A percentile compares a stretch with the other conserved stretches of the same genome.
phyloP scores from a whole-genome alignment of 1,140 invertebrate genomes.

The Chelonus insularis region DNA sequence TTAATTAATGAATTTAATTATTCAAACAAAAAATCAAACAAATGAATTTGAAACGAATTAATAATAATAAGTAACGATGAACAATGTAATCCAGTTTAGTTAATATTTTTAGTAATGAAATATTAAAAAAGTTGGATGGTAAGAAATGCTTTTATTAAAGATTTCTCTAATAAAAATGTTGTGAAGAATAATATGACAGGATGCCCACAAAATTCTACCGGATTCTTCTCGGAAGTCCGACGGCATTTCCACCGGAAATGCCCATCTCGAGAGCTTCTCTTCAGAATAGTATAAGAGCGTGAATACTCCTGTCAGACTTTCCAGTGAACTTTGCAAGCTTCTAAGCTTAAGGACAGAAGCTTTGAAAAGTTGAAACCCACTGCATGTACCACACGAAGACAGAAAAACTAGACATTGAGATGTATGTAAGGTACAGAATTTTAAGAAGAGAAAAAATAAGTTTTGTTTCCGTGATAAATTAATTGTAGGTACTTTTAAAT shows the following conservation, averaged over 20 bases:
- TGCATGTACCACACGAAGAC: background rate
- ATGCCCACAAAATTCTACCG: background rate
- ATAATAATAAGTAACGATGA: too few species aligned
- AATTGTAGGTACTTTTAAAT: too few species aligned
- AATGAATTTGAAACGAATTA: too few species aligned
- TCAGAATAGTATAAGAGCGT: conserved; percentile 1
- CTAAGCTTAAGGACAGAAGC: conserved; percentile 11
- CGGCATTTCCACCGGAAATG: conserved; percentile 23
- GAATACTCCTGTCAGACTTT: conserved; percentile 19
- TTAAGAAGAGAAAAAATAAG: background rate
- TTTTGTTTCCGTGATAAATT: too few species aligned
- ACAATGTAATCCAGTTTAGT: too few species aligned
- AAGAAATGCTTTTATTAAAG: background rate
- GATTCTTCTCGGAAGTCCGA: conserved; percentile 18
- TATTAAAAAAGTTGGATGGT: background rate
- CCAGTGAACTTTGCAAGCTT: conserved; percentile 12
- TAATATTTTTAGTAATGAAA: too few species aligned
- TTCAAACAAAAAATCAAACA: too few species aligned
- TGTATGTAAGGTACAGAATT: background rate
- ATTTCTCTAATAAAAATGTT: background rate
- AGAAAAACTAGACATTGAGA: background rate
- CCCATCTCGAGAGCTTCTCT: background rate
- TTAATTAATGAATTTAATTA: too few species aligned
- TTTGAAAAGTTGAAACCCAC: conserved; percentile 8
- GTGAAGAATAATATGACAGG: conserved; percentile 1